A percentile compares a stretch with the other conserved stretches of the same genome.
Conservation (phyloP, 64 coral and sea anemone species). For the Astreopora myriophthalma region DNA sequence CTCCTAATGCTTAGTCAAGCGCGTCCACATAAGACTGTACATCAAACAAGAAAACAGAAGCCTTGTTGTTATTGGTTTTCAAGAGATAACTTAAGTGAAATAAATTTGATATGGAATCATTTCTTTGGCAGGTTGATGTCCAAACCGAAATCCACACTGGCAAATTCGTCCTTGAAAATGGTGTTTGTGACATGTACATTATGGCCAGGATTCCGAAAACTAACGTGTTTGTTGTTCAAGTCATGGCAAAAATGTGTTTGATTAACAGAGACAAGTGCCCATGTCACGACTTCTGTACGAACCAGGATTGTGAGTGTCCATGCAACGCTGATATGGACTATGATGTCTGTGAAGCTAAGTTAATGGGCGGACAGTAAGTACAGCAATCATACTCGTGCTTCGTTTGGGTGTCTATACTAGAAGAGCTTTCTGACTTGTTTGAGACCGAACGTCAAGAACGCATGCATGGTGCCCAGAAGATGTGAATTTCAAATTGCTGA, state of each 20-base stretch:
- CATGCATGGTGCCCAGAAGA: too few species aligned
- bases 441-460: too few species aligned
- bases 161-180: background rate
- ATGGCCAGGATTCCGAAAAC: conserved; percentile 20
- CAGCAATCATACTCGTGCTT: background rate
- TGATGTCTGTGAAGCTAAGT: conserved; percentile 26
- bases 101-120: background rate
- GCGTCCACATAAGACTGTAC: too few species aligned
- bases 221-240: conserved; percentile 50
- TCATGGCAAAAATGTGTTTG: background rate
- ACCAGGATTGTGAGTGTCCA: conserved; percentile 55
- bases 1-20: too few species aligned
- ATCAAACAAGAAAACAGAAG: too few species aligned
- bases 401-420: background rate
- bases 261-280: background rate
- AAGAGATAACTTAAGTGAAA: too few species aligned
- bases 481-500: too few species aligned
- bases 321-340: conserved; percentile 31
- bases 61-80: too few species aligned
- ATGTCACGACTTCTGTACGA: background rate
- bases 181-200: background rate
- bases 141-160: background rate
- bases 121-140: background rate
- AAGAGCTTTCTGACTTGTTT: background rate
- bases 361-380: conserved; percentile 1